Evolutionary conservation across 2,797 vertebrate genomes (phyloP), one percentile per base, ranked within the genome.

Genomic region (Poecilia gillii): DNA sequence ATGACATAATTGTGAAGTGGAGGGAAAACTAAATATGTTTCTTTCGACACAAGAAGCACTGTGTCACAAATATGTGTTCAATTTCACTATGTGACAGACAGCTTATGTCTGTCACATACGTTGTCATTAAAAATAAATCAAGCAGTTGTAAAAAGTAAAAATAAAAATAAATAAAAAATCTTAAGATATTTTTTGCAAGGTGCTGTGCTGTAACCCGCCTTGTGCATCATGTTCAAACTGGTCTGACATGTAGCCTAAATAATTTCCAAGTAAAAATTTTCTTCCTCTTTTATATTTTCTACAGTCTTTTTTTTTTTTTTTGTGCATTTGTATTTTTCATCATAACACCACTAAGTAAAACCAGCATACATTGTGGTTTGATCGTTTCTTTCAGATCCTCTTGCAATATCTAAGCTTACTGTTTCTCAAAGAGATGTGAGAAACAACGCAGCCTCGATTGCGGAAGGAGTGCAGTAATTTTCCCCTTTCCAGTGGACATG

Each of bases 371-470:
- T 71, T 3, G 81, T 43, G 82, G 81, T 80, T 57, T 20, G 74
- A 71, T 72, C 25, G 70, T 45, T 72, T 72, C 85, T 89, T 86
- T 91, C 88, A 64, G 77, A 88, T 89, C 86, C 85, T 82, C 57
- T 41, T 66, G n/a, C 23, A 36, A 55, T 5, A 59, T 77, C 73
- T 45, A 6, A 18, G 59, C 72, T 76, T 62, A 66, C 43, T 64
- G 20, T 77, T 43, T 62, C 16, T 31, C 68, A 66, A 13, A 14
- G n/a, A 77, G 14, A 28, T 28, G 0, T 20, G 75, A 64, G 72
- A 72, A 75, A 73, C 31, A 73, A 6, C 9, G 20, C 11, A 64
- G 43, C 6, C 8, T 71, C 18, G 6, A 49, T 41, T 45, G 5
- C 11, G 53, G 11, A 85, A 72, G 59, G 55, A 12, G 9, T 0